Evolutionary conservation across 2,888 invertebrate species (phyloP), one percentile per base, ranked within the genome.

Genomic region (Melieria crassipennis): DNA sequence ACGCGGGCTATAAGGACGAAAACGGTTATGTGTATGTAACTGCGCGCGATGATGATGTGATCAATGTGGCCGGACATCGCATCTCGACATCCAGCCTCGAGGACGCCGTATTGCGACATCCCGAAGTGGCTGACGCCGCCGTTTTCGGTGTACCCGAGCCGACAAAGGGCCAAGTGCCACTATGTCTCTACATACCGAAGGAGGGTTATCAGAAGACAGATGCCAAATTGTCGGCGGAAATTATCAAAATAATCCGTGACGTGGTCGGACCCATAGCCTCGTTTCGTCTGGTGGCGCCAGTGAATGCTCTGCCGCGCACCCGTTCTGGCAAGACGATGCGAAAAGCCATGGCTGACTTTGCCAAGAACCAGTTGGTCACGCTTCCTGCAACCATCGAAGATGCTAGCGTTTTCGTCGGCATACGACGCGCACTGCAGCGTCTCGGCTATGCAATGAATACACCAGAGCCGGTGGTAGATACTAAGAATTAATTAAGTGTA

Each of bases 51-150:
- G 98, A 98, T 87, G 98, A 98, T 86, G 94, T 87, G 16, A 97
- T 98, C 79, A 98, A 98, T 84, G 97, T 98, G 1, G 95, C 98
- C 0, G 98, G 97, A 0, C 97, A 97, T 85, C 89, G 97, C 66
- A 88, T 98, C 57, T 96, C 96, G 0, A 96, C 97, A 0, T 92
- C 94, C 0, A 94, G 95, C 0, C 86, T 98, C 4, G 98, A 98
- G 85, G 96, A 98, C 85, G 96, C 96, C 0, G 92, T 96, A 10
- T 86, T 97, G 57, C 90, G 93, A n/a, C 96, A 96, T 88, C 92
- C 93, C 0, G 92, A 94, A 76, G 90, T 98, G 0, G 92, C 91
- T 0, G 97, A 97, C 81, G 94, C 94, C 0, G 93, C 95, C 0
- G 97, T 98, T 0, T 91, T 98, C 10, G 97, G 96, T 0, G 94